Percentiles rank a stretch among this genome's conserved stretches.
Evolutionary conservation across 2,888 invertebrate species (phyloP).

Genomic region (Tipula confusa): DNA sequence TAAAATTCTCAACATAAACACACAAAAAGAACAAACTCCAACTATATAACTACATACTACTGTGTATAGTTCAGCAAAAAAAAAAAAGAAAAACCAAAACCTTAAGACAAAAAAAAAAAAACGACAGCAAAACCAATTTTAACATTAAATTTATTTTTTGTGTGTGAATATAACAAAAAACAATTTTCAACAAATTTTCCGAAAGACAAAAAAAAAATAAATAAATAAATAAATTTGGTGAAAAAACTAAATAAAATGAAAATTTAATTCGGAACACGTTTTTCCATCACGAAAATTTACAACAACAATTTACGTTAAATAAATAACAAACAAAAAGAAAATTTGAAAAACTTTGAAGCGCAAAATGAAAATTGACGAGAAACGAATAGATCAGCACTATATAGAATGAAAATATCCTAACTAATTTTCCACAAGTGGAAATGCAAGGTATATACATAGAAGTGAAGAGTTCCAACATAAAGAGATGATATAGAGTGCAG

Average conservation of each 20-base stretch:
- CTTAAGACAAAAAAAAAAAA: not conserved
- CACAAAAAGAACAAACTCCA: not conserved
- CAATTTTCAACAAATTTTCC: conserved; percentile 25
- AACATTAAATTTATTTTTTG: conserved; percentile 16
- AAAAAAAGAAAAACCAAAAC: not conserved
- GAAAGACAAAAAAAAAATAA: not conserved
- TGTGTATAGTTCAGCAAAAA: not conserved
- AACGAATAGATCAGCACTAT: not conserved
- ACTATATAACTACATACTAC: not conserved
- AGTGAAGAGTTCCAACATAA: not conserved
- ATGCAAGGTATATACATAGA: not conserved
- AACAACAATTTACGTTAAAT: not conserved
- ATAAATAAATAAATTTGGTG: not conserved
- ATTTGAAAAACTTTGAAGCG: not conserved
- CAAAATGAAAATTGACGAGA: not conserved
- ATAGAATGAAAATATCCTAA: not conserved
- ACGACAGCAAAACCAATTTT: not conserved
- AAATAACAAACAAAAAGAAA: not conserved
- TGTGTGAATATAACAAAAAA: conserved; percentile 14
- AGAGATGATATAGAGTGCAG: not conserved
- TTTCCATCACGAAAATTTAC: not conserved
- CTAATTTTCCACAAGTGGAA: not conserved
- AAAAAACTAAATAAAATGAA: conserved; percentile 12
- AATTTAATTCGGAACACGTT: conserved; percentile 25
- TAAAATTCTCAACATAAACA: not conserved